These are phyloP conservation scores for Drosophila ercepeae DNA, from an alignment of 1,140 invertebrate species.

Conservation along the genomic window DNA sequence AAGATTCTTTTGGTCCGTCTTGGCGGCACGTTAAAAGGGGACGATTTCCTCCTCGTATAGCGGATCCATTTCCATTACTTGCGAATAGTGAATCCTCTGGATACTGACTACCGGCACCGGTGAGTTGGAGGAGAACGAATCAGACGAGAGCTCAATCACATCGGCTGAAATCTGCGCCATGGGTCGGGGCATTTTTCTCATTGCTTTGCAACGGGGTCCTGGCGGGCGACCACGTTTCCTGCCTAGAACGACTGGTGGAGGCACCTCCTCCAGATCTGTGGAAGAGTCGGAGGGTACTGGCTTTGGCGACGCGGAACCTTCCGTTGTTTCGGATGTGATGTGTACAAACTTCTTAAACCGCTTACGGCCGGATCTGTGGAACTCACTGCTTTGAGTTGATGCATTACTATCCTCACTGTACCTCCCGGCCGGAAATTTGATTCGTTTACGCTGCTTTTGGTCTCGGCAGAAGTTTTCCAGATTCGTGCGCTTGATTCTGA, in stretches of 20 bases:
- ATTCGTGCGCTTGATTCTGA: constrained; percentile 56
- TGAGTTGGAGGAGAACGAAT: constrained; percentile 49
- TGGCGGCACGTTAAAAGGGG: constrained; percentile 38
- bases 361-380: background rate
- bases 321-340: constrained; percentile 59
- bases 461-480: constrained; percentile 30
- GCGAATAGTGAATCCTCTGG: constrained; percentile 1
- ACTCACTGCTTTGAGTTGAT: constrained; percentile 27
- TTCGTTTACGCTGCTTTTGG: background rate
- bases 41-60: constrained; percentile 72
- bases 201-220: constrained; percentile 1
- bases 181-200: background rate
- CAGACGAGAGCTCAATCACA: constrained; percentile 69
- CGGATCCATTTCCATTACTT: constrained; percentile 54
- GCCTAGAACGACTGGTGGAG: background rate
- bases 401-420: constrained; percentile 47
- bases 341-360: constrained; percentile 45
- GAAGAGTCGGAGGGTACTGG: constrained; percentile 55
- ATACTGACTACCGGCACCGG: constrained; percentile 1
- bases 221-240: constrained; percentile 11
- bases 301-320: background rate
- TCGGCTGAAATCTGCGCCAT: constrained; percentile 27
- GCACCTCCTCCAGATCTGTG: constrained; percentile 53
- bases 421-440: background rate
- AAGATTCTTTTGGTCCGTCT: background rate